phyloP scores from a whole-genome alignment of 2,113 vertebrate species.

The Pomatostomus ruficeps region DNA sequence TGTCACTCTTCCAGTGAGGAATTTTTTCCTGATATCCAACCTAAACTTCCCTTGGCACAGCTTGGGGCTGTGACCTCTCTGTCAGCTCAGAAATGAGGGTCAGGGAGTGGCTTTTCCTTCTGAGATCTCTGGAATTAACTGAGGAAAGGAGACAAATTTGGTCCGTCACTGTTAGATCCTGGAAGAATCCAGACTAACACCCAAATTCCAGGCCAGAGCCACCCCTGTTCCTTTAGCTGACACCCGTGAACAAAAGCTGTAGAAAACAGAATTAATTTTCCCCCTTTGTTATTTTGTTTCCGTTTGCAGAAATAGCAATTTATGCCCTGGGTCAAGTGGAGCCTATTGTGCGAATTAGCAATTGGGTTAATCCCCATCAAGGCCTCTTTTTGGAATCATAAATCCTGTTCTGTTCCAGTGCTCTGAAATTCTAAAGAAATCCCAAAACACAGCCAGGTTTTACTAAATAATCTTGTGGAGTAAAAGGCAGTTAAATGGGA shows the following conservation, averaged over 20 bases:
- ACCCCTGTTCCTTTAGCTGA: neutral
- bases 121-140: neutral
- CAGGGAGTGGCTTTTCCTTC: neutral
- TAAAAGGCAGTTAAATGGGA: neutral
- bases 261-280: neutral
- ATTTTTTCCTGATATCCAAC: too few species aligned
- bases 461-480: neutral
- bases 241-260: neutral
- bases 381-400: neutral
- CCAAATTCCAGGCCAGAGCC: neutral
- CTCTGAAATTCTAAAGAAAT: neutral
- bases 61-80: too few species aligned
- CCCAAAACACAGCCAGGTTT: neutral
- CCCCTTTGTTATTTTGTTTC: accelerated
- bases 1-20: too few species aligned
- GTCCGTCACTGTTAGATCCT: accelerated
- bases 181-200: neutral
- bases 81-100: neutral
- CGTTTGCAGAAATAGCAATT: neutral
- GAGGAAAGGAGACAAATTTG: neutral
- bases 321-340: neutral
- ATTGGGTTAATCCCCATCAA: neutral
- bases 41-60: too few species aligned
- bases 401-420: neutral
- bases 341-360: neutral